phyloP scores from a whole-genome alignment of 92 coral and sea anemone species.

The Paramuricea clavata region DNA sequence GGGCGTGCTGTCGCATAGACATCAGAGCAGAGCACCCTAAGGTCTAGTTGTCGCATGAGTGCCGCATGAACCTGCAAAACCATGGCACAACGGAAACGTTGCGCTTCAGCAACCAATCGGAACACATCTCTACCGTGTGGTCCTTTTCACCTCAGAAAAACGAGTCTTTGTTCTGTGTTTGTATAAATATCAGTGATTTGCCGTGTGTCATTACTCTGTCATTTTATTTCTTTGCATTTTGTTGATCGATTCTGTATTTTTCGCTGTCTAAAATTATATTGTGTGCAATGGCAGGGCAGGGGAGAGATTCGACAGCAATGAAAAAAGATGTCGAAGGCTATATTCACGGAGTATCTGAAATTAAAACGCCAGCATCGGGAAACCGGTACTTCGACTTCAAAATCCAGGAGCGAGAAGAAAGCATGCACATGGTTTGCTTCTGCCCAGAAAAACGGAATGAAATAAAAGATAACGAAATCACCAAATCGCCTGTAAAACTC shows the following conservation, averaged over 20 bases:
- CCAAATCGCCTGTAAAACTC: conserved; percentile 12
- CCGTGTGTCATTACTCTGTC: background rate
- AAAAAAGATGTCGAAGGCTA: conserved; percentile 9
- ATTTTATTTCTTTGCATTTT: no score
- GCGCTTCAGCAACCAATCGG: conserved; percentile 1
- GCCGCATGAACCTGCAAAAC: no score
- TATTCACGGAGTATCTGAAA: background rate
- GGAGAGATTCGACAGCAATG: background rate
- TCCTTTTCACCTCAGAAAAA: no score
- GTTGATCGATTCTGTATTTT: no score
- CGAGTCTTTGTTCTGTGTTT: background rate
- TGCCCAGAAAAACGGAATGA: conserved; percentile 12
- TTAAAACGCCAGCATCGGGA: conserved; percentile 10
- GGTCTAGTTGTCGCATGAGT: no score
- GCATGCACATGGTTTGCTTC: background rate
- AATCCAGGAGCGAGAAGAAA: conserved; percentile 17
- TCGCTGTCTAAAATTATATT: conserved; percentile 9
- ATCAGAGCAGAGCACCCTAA: no score
- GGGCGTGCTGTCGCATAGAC: no score
- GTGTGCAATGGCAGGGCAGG: conserved; percentile 19
- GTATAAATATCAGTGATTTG: background rate
- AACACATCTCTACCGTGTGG: background rate
- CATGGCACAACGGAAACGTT: background rate
- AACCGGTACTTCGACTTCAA: conserved; percentile 12
- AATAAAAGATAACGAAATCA: background rate